phyloP scores from a whole-genome alignment of 2,797 vertebrate genomes.

The Falco peregrinus region DNA sequence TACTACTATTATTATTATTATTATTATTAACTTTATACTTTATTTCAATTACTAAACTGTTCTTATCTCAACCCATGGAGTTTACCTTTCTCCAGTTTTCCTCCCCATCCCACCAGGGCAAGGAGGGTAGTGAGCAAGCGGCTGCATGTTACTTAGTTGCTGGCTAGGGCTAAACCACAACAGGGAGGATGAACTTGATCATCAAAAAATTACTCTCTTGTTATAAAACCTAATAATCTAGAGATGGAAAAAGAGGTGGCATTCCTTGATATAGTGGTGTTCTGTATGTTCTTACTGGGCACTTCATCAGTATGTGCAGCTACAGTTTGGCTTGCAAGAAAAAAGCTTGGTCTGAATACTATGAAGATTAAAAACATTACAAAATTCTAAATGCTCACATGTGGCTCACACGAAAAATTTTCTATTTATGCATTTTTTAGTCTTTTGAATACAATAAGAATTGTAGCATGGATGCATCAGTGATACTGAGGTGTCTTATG shows the following conservation, averaged over 20 bases:
- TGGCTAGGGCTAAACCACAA: too few relatives aligned
- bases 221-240: not conserved
- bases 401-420: not conserved
- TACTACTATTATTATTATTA: too few relatives aligned
- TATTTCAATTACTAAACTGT: too few relatives aligned
- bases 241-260: not conserved
- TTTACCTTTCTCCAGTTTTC: too few relatives aligned
- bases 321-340: not conserved
- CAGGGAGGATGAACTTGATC: not conserved
- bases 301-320: not conserved
- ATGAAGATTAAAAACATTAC: not conserved
- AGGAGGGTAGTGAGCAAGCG: too few relatives aligned
- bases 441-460: not conserved
- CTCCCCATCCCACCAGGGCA: too few relatives aligned
- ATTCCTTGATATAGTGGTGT: not conserved
- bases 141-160: too few relatives aligned
- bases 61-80: too few relatives aligned
- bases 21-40: too few relatives aligned
- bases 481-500: not conserved
- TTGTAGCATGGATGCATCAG: not conserved
- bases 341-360: fast-evolving
- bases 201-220: not conserved
- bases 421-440: not conserved
- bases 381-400: not conserved
- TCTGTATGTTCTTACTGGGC: not conserved